phyloP scores from a whole-genome alignment of 1,140 invertebrate genomes.

The Solenopsis fugax region DNA sequence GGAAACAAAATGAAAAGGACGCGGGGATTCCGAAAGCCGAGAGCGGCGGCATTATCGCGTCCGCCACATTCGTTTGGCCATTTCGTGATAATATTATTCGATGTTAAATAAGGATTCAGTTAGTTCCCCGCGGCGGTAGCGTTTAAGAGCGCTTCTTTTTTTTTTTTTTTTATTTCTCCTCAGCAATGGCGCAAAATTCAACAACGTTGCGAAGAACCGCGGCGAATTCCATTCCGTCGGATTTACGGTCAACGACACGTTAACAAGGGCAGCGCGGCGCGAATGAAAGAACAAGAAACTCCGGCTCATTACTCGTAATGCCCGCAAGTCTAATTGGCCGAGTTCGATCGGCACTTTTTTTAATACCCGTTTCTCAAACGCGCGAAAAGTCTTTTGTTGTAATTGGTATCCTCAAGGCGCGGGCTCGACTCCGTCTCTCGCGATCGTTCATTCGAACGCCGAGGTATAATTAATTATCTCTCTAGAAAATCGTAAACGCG shows the following conservation, averaged over 20 bases:
- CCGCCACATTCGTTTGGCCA: neutral
- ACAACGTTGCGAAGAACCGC: constrained; percentile 22
- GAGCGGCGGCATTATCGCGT: constrained; percentile 2
- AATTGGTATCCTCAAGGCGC: constrained; percentile 10
- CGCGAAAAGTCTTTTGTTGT: constrained; percentile 23
- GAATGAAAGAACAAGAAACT: constrained; percentile 39
- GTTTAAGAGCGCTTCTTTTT: constrained; percentile 5
- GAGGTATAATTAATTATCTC: constrained; percentile 6
- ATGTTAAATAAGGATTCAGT: constrained; percentile 20
- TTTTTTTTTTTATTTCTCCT: neutral
- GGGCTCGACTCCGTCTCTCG: neutral
- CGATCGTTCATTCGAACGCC: neutral
- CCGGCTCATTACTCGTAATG: constrained; percentile 53
- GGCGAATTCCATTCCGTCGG: constrained; percentile 23
- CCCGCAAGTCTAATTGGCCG: constrained; percentile 59
- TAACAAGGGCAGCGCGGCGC: constrained; percentile 61
- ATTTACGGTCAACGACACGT: constrained; percentile 66
- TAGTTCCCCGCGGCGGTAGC: neutral
- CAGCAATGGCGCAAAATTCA: neutral
- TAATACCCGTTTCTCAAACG: constrained; percentile 49
- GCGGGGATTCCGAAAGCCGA: neutral
- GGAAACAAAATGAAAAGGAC: neutral
- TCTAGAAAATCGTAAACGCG: constrained; percentile 4
- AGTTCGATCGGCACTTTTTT: constrained; percentile 63
- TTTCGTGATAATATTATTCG: constrained; percentile 47